Evolutionary conservation across 64 coral and sea anemone species (phyloP), one percentile per base, ranked within the genome.

Genomic region (Acropora tenuis): DNA sequence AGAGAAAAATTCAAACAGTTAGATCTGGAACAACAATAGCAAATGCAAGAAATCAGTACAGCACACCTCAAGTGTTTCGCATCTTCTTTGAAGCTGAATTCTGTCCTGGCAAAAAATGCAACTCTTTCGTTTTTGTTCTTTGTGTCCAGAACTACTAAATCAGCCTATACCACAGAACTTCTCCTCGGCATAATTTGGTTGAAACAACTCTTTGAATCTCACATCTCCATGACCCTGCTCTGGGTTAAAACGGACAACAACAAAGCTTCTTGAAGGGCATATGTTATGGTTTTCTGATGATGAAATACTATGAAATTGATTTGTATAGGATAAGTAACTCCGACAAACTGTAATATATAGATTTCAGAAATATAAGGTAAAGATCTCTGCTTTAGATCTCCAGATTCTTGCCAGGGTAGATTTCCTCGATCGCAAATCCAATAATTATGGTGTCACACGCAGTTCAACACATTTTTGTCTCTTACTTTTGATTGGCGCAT

Each of bases 81-180:
- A 71, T 71, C 68, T 71, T 71, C n/a, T 71, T 71, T 71, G 68
- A 71, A 71, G 68, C 68, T 71, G 68, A 71, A 71, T 71, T 71
- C 68, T 19, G 68, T 71, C 68, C 68, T 30, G 68, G 68, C 68
- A 71, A 71, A 71, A 71, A 71, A 71, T 71, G 68, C 68, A 71
- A 71, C 13, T 71, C 9, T 71, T 71, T 71, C 68, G 68, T 71
- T 71, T 71, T 71, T 71, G 68, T 71, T 71, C 68, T 71, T 71
- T 71, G 68, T 71, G 68, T 71, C 8, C 68, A 4, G 68, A 71
- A 71, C 68, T 71, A 71, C 7, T 71, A 71, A 71, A 71, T 71
- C 68, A 71, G 68, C 68, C 20, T 71, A 71, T 71, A 71, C 68
- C 68, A 71, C 68, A 71, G 68, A 71, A 71, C 68, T 71, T 71